Percentiles rank a stretch among this genome's conserved stretches.
Evolutionary conservation across 1,140 invertebrate species (phyloP).

Genomic region (Drosophila insularis): DNA sequence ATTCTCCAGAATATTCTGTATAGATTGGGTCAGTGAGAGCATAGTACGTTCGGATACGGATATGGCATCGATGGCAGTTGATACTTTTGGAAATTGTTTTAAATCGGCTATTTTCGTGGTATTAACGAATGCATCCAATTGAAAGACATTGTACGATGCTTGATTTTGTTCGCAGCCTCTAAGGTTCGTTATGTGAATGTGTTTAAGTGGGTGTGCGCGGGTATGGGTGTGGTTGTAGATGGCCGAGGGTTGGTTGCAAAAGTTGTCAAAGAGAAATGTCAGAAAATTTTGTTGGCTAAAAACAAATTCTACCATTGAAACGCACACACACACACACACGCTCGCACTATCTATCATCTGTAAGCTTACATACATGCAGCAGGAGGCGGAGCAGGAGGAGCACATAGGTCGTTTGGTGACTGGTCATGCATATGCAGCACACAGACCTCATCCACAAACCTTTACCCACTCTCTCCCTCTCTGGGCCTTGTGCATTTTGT

Average conservation of each 20-base stretch:
- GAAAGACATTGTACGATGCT: slow-evolving; percentile 88
- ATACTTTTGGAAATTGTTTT: slow-evolving; percentile 81
- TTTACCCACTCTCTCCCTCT: neutral
- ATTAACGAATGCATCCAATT: slow-evolving; percentile 86
- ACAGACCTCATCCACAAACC: slow-evolving; percentile 27
- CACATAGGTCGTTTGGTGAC: slow-evolving; percentile 12
- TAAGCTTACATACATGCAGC: slow-evolving; percentile 20
- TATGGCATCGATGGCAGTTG: slow-evolving; percentile 77
- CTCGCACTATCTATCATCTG: slow-evolving; percentile 10
- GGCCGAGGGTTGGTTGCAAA: slow-evolving; percentile 7
- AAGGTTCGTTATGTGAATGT: slow-evolving; percentile 14
- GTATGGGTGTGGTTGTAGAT: slow-evolving; percentile 1
- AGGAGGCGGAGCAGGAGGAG: neutral
- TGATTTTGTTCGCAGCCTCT: slow-evolving; percentile 88
- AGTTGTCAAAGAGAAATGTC: slow-evolving; percentile 52
- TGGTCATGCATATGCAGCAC: slow-evolving; percentile 42
- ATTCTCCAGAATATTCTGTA: slow-evolving; percentile 85
- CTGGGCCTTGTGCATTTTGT: slow-evolving; percentile 59
- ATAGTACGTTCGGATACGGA: slow-evolving; percentile 74
- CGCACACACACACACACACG: neutral
- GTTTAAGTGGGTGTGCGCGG: slow-evolving; percentile 6
- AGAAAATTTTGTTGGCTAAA: slow-evolving; percentile 27
- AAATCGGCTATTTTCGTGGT: slow-evolving; percentile 85
- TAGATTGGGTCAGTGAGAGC: slow-evolving; percentile 83
- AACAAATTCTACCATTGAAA: neutral